Evolutionary conservation across 1,140 invertebrate species (phyloP).

Genomic region (Tribolium castaneum): DNA sequence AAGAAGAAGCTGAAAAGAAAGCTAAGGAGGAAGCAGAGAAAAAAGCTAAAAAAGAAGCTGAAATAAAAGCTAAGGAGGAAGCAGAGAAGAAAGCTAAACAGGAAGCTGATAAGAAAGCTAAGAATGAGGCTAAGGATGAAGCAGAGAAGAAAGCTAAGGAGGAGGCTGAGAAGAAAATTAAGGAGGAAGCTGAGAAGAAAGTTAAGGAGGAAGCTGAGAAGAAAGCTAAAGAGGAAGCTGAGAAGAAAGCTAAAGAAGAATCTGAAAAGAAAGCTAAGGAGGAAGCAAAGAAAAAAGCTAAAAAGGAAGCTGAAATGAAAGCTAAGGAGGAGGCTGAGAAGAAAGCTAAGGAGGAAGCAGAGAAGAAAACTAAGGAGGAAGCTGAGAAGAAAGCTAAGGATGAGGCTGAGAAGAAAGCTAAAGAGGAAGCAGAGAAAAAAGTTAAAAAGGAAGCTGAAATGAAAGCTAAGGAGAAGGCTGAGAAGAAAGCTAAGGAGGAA

Average conservation of each 20-base stretch:
- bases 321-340: conserved; percentile 29
- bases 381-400: conserved; percentile 47
- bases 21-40: conserved; percentile 56
- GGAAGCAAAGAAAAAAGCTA: neutral
- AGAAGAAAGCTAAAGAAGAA: conserved; percentile 30
- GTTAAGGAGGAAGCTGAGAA: conserved; percentile 18
- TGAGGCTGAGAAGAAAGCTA: conserved; percentile 50
- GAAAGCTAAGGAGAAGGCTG: conserved; percentile 51
- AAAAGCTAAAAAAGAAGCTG: conserved; percentile 46
- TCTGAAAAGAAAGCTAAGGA: neutral
- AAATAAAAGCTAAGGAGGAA: conserved; percentile 56
- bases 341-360: conserved; percentile 32
- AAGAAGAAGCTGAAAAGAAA: conserved; percentile 54
- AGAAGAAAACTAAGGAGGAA: conserved; percentile 50
- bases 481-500: conserved; percentile 50
- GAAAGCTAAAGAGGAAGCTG: conserved; percentile 30
- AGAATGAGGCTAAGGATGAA: conserved; percentile 43
- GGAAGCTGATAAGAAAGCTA: conserved; percentile 55
- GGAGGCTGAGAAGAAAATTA: conserved; percentile 34
- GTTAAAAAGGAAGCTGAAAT: conserved; percentile 53
- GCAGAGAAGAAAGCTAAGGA: conserved; percentile 42
- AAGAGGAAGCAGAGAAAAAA: conserved; percentile 43
- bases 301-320: conserved; percentile 28
- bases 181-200: conserved; percentile 13
- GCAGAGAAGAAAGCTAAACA: conserved; percentile 60